These are phyloP conservation scores for Ictidomys tridecemlineatus DNA, from an alignment of 2,113 vertebrate species.

Conservation along the genomic window DNA sequence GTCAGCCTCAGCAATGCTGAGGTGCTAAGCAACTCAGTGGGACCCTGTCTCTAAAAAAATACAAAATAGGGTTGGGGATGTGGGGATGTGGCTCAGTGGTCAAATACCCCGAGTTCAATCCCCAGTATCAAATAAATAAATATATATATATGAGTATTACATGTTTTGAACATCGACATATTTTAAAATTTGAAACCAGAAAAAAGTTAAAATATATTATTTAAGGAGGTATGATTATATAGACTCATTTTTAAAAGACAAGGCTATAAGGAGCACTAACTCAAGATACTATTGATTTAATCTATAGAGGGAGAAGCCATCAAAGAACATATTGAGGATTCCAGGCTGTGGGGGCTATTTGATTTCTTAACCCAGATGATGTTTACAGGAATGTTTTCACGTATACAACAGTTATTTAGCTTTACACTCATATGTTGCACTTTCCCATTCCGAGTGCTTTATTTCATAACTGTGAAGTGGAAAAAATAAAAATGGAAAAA, in stretches of 20 bases:
- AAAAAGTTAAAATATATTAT: not conserved
- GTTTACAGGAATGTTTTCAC: not conserved
- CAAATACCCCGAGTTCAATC: too few relatives aligned
- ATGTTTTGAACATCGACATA: not conserved
- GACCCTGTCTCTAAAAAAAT: too few relatives aligned
- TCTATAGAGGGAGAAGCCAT: not conserved
- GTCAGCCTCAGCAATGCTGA: too few relatives aligned
- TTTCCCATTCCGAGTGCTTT: not conserved
- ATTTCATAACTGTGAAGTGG: not conserved
- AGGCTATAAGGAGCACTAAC: not conserved
- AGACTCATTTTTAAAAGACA: not conserved
- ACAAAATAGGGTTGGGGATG: too few relatives aligned
- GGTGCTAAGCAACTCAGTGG: too few relatives aligned
- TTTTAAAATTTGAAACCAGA: not conserved
- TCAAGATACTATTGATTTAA: not conserved
- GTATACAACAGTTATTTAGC: not conserved
- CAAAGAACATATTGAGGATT: not conserved
- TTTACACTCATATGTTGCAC: not conserved
- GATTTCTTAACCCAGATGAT: not conserved
- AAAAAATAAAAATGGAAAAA: not conserved
- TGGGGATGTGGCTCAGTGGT: too few relatives aligned
- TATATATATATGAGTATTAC: not conserved
- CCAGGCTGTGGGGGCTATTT: not conserved
- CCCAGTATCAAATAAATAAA: too few relatives aligned
- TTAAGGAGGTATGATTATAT: not conserved